phyloP scores from a whole-genome alignment of 2,113 vertebrate species.

The Psettodes erumei region DNA sequence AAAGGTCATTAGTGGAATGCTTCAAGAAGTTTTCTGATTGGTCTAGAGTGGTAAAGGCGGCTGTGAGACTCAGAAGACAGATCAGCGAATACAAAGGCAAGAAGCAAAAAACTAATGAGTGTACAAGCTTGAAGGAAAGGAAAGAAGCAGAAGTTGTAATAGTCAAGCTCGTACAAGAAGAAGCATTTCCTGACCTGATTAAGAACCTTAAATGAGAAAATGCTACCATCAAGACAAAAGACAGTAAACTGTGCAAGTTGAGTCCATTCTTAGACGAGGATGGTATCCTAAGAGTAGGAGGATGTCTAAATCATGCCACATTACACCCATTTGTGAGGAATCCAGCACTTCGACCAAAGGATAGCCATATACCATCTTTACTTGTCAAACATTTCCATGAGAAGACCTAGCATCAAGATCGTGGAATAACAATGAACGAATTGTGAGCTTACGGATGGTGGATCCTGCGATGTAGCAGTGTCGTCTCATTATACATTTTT shows the following conservation, averaged over 20 bases:
- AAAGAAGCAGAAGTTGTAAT: neutral
- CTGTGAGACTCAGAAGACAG: neutral
- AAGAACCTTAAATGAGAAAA: neutral
- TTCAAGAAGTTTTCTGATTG: neutral
- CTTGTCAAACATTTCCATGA: neutral
- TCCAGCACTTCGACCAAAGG: neutral
- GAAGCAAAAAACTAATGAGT: neutral
- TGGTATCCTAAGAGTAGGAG: neutral
- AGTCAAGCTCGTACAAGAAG: neutral
- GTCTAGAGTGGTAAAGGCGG: neutral
- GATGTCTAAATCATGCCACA: neutral
- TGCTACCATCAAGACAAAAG: neutral
- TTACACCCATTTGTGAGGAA: neutral
- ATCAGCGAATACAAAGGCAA: neutral
- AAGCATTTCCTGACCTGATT: neutral
- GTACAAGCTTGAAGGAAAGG: neutral
- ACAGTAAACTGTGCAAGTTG: neutral
- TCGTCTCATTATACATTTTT: too few relatives aligned
- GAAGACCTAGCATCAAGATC: neutral
- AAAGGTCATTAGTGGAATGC: neutral
- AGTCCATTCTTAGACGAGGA: neutral
- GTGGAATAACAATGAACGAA: constrained; percentile 14
- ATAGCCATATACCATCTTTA: neutral
- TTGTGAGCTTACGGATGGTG: constrained; percentile 10
- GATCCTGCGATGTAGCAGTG: constrained; percentile 5